A percentile compares a stretch with the other conserved stretches of the same genome.
These are phyloP conservation scores for Mustela lutreola DNA, from an alignment of 2,113 vertebrate species.

Conservation along the genomic window DNA sequence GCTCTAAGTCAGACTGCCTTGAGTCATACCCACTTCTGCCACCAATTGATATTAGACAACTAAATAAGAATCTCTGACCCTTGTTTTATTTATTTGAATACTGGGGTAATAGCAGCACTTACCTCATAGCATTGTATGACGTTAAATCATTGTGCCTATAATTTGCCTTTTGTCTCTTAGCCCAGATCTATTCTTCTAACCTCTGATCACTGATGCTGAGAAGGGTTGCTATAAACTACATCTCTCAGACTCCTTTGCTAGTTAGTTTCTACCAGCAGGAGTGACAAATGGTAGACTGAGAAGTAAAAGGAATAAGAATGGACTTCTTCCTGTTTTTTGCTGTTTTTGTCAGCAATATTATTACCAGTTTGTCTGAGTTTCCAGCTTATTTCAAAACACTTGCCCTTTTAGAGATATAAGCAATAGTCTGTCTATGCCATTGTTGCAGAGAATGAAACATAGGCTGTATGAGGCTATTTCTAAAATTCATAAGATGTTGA, in stretches of 20 bases:
- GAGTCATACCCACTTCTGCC: not conserved
- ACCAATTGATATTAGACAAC: not conserved
- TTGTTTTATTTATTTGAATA: conserved; percentile 21
- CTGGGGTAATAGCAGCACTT: not conserved
- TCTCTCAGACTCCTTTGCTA: not conserved
- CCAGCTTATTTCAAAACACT: not conserved
- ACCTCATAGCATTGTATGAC: not conserved
- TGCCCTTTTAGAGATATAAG: not conserved
- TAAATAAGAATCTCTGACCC: not conserved
- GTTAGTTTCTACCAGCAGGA: not conserved
- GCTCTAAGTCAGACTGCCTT: not conserved
- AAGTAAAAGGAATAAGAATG: not conserved
- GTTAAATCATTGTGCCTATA: not conserved
- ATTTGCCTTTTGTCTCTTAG: not conserved
- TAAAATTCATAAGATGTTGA: not conserved
- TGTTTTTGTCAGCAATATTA: not conserved
- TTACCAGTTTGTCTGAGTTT: not conserved
- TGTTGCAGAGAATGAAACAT: not conserved
- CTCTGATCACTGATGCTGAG: not conserved
- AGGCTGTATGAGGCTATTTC: not conserved
- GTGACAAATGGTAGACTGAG: not conserved
- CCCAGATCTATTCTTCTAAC: not conserved
- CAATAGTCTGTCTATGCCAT: not conserved
- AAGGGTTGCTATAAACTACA: not conserved
- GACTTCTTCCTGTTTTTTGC: not conserved